Conservation (phyloP, 1,140 invertebrate species). For the Venustaconcha ellipsiformis region DNA sequence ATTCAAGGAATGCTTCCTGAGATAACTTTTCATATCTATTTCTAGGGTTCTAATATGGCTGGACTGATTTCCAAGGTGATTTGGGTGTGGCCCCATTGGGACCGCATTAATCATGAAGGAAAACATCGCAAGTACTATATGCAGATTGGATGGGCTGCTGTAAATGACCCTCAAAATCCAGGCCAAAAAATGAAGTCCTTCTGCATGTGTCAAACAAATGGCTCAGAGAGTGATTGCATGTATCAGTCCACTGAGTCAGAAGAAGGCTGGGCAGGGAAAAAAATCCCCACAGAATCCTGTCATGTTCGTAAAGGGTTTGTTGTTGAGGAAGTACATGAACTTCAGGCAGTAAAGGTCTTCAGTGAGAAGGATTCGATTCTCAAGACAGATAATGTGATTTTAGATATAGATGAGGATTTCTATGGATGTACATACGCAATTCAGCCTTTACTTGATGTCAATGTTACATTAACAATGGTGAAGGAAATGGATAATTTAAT, state of each 20-base stretch:
- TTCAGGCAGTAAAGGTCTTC: slow-evolving; percentile 20
- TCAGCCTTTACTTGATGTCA: slow-evolving; percentile 33
- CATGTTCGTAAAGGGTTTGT: slow-evolving; percentile 23
- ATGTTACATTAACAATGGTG: slow-evolving; percentile 19
- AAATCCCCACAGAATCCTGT: slow-evolving; percentile 9
- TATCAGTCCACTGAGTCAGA: slow-evolving; percentile 6
- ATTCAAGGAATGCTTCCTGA: no score
- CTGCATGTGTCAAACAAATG: slow-evolving; percentile 31
- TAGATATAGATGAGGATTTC: slow-evolving; percentile 63
- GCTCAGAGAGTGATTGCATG: slow-evolving; percentile 2
- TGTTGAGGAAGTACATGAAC: slow-evolving; percentile 32
- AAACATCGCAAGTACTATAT: slow-evolving; percentile 6
- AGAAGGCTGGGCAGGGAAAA: not conserved
- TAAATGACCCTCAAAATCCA: not conserved
- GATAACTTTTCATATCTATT: slow-evolving; percentile 13
- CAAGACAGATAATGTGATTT: slow-evolving; percentile 36
- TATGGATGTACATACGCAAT: slow-evolving; percentile 49
- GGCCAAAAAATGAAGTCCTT: slow-evolving; percentile 11
- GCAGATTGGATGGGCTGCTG: slow-evolving; percentile 13
- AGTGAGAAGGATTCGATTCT: slow-evolving; percentile 18
- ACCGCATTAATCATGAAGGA: slow-evolving; percentile 28
- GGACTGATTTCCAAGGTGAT: slow-evolving; percentile 49
- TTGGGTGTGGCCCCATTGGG: slow-evolving; percentile 59
- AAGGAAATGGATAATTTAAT: slow-evolving; percentile 20
- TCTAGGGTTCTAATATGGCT: slow-evolving; percentile 48